Evolutionary conservation across 92 coral and sea anemone genomes (phyloP).

Genomic region (Actinernus sp.): DNA sequence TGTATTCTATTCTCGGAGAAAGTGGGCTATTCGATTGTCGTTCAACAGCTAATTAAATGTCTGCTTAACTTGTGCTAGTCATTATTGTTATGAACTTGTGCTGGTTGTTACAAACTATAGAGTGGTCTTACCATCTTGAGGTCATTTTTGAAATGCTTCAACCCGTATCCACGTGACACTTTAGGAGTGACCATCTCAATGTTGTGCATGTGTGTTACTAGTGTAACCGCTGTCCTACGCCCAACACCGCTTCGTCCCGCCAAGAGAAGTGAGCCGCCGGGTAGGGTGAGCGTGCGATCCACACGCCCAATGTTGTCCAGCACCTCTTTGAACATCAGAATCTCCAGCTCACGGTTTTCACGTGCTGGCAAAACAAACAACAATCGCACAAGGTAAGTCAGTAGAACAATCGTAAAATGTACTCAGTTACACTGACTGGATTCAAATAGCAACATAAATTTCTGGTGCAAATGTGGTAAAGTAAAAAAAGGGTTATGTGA

Average conservation of each 20-base stretch:
- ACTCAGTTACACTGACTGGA: no score
- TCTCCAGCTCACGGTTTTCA: constrained; percentile 95
- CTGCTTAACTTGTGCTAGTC: no score
- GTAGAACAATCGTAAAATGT: no score
- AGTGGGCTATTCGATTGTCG: no score
- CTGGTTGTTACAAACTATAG: no score
- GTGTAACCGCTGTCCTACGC: constrained; percentile 95
- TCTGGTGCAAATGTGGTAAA: no score
- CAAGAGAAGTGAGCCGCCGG: constrained; percentile 95
- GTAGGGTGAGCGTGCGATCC: constrained; percentile 91
- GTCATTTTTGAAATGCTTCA: constrained; percentile 95
- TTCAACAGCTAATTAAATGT: no score
- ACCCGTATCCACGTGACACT: constrained; percentile 94
- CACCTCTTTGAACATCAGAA: constrained; percentile 94
- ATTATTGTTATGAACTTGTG: no score
- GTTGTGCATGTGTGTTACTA: constrained; percentile 99
- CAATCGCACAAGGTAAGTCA: no score
- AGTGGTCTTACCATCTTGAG: constrained; percentile 92
- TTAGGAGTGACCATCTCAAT: constrained; percentile 92
- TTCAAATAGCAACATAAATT: no score
- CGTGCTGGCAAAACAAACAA: no score
- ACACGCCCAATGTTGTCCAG: constrained; percentile 96
- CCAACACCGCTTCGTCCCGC: constrained; percentile 99
- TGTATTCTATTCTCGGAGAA: no score
- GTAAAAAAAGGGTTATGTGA: neutral